Conservation (phyloP, 2,113 vertebrate species). For the Cacatua alba region DNA sequence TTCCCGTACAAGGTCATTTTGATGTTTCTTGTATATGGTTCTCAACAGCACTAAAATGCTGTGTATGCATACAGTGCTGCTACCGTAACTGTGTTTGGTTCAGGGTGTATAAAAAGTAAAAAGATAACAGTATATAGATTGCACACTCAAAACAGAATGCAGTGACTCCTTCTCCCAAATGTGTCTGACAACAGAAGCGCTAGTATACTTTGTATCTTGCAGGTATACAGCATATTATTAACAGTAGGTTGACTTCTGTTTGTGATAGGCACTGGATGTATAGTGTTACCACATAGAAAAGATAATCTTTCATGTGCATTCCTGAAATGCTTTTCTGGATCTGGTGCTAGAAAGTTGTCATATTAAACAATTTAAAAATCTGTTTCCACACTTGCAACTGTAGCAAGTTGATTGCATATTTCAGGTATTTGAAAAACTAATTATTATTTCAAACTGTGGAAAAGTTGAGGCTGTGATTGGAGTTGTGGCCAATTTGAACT, state of each 20-base stretch:
- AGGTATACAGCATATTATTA: not conserved
- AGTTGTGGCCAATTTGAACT: not conserved
- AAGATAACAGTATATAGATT: not conserved
- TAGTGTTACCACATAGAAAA: not conserved
- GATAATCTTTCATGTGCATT: not conserved
- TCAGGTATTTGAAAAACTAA: not conserved
- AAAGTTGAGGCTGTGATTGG: not conserved
- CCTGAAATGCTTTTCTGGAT: not conserved
- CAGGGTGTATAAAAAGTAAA: not conserved
- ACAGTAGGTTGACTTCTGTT: not conserved
- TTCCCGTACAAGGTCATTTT: not conserved
- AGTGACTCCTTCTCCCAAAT: not conserved
- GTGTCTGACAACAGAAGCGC: not conserved
- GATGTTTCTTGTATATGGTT: not conserved
- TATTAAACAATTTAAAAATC: not conserved
- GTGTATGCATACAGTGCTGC: not conserved
- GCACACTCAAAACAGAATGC: not conserved
- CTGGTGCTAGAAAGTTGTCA: not conserved
- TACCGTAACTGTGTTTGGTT: not conserved
- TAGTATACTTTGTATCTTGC: not conserved
- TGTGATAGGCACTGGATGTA: not conserved
- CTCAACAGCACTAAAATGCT: not conserved
- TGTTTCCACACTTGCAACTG: not conserved
- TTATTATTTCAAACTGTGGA: not conserved
- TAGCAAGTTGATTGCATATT: not conserved